phyloP scores from a whole-genome alignment of 2,888 invertebrate genomes.

The Napeogenes inachia region DNA sequence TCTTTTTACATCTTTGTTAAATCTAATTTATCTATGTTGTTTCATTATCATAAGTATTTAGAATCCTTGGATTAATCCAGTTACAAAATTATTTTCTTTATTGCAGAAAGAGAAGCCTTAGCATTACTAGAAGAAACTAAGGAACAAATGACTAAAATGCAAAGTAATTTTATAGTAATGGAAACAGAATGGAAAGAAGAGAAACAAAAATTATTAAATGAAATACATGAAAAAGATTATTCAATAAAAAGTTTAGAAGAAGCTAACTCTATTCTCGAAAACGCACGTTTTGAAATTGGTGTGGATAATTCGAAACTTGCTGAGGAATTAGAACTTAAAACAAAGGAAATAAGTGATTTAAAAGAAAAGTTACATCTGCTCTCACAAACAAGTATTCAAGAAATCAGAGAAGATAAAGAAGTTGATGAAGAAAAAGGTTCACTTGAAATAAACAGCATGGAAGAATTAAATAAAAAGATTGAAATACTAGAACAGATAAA shows the following conservation, averaged over 20 bases:
- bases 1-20: constrained; percentile 7
- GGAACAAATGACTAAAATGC: constrained; percentile 88
- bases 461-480: constrained; percentile 67
- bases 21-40: neutral
- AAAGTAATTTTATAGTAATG: constrained; percentile 83
- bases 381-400: constrained; percentile 30
- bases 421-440: constrained; percentile 79
- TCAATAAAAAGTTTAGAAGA: constrained; percentile 76
- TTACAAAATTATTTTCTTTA: constrained; percentile 12
- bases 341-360: constrained; percentile 59
- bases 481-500: constrained; percentile 73
- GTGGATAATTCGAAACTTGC: constrained; percentile 73
- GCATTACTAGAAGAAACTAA: constrained; percentile 87
- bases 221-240: constrained; percentile 76
- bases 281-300: constrained; percentile 69
- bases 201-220: constrained; percentile 73
- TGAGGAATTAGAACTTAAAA: constrained; percentile 72
- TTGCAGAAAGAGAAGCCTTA: constrained; percentile 81
- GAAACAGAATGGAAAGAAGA: constrained; percentile 85
- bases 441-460: constrained; percentile 65
- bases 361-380: constrained; percentile 52
- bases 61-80: neutral
- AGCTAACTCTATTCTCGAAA: constrained; percentile 73
- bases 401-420: constrained; percentile 48
- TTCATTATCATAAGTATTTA: neutral